Base-by-base conservation (phyloP, 2,888 invertebrate species). In the Patella pellucida region DNA sequence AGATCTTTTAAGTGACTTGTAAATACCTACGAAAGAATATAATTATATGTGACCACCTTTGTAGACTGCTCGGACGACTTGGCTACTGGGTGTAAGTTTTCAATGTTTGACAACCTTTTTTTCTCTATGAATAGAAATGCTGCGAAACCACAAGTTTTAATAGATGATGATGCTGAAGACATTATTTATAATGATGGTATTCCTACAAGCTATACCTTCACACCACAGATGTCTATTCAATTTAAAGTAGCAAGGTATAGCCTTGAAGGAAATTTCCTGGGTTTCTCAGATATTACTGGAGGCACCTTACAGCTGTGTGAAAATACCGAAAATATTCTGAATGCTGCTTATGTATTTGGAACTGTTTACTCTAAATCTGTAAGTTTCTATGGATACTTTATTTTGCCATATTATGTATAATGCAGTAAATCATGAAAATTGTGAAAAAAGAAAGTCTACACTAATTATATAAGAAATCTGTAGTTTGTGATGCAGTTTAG, bases 331-430 rank as follows among this genome's bases (percentile, higher is more conserved):
- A 78, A 78, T 12, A 78, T 80, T 51, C 79, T 89, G 52, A 85
- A 91, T 83, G 89, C 90, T 50, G 90, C 91, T 5, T 91, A 84
- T 77, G 79, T 79, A 23, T 91, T 92, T 83, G 92, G 92, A 19
- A 89, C 91, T 14, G 82, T 84, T 19, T 92, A 89, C 79, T 76
- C 75, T 15, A 85, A 87, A 68, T 79, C 82, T 27, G 90, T 90
- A 80, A 85, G 85, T 81, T 23, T 51, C 41, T 41, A 41, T 9
- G 41, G 41, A 9, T 41, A 41, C 41, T 5, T 41, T 31, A 9
- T 41, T 41, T 41, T 2, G 7, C 41, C 7, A 41, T 9, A 41
- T 41, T 41, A 41, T 9, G 9, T 41, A 9, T 9, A 41, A 7
- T 41, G 41, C 31, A 41, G 0, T 41, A 9, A 41, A 41, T 41